These are phyloP conservation scores for Sminthurides aquaticus DNA, from an alignment of 2,888 invertebrate species.

Conservation along the genomic window DNA sequence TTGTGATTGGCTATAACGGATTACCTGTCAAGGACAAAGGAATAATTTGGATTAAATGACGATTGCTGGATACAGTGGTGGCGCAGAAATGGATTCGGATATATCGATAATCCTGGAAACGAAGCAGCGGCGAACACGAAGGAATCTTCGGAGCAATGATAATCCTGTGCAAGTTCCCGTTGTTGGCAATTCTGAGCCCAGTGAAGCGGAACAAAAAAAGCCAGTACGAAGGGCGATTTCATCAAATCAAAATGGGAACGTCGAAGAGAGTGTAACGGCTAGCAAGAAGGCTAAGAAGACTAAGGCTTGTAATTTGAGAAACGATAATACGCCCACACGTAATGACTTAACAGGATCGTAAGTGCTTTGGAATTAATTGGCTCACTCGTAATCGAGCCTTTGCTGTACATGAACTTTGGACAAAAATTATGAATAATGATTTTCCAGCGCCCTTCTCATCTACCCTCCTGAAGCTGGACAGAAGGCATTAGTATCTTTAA, in stretches of 20 bases:
- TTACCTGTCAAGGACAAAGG: too few species aligned
- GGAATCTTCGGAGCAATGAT: background rate
- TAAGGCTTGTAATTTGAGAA: too few species aligned
- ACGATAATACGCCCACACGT: too few species aligned
- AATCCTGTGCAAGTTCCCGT: background rate
- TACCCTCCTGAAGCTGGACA: background rate
- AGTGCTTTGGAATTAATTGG: background rate
- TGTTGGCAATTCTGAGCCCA: too few species aligned
- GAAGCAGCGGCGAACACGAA: background rate
- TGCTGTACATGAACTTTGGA: background rate
- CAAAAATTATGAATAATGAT: background rate
- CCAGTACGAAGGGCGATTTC: too few species aligned
- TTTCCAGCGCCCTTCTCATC: background rate
- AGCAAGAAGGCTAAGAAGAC: background rate
- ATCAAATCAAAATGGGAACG: too few species aligned
- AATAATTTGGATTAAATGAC: background rate
- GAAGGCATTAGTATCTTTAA: background rate
- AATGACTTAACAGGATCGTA: too few species aligned
- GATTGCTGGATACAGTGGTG: background rate
- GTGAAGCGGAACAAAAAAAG: too few species aligned
- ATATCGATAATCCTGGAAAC: background rate
- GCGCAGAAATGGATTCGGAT: background rate
- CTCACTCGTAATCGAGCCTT: background rate
- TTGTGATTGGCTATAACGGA: too few species aligned
- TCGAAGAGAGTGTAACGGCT: background rate